A percentile compares a stretch with the other conserved stretches of the same genome.
phyloP scores from a whole-genome alignment of 2,113 vertebrate species.

The Corythornis vintsioides region DNA sequence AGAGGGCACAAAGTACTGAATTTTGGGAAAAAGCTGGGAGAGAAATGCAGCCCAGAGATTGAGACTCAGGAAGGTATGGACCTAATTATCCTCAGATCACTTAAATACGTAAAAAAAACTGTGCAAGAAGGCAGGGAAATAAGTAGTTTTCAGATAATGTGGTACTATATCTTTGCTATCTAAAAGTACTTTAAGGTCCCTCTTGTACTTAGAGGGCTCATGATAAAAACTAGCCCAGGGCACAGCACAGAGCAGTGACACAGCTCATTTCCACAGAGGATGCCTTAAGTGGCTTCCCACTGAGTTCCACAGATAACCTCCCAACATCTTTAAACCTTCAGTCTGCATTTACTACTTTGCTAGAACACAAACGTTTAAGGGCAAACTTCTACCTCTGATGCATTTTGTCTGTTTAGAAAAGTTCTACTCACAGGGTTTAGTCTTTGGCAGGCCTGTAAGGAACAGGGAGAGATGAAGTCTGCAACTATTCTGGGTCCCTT shows the following conservation, averaged over 20 bases:
- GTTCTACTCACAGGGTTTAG: background rate
- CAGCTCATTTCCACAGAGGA: background rate
- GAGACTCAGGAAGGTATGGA: background rate
- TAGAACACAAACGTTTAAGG: background rate
- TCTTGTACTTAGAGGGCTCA: background rate
- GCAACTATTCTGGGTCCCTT: background rate
- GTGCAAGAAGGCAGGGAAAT: background rate
- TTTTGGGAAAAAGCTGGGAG: background rate
- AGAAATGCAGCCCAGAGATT: background rate
- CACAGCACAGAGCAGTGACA: background rate
- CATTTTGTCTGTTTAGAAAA: background rate
- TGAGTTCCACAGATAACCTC: background rate
- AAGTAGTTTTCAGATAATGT: background rate
- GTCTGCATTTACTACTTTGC: background rate
- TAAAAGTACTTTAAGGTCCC: background rate
- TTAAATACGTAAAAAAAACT: background rate
- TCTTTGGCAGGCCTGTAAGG: background rate
- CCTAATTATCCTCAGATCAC: background rate
- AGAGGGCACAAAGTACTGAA: background rate
- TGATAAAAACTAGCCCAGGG: background rate
- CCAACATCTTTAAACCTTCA: background rate
- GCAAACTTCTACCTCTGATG: background rate
- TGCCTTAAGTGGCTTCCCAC: background rate
- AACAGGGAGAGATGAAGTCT: background rate
- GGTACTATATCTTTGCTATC: background rate